A percentile compares a stretch with the other conserved stretches of the same genome.
phyloP scores from a whole-genome alignment of 2,797 vertebrate species.

The Rhincodon typus region DNA sequence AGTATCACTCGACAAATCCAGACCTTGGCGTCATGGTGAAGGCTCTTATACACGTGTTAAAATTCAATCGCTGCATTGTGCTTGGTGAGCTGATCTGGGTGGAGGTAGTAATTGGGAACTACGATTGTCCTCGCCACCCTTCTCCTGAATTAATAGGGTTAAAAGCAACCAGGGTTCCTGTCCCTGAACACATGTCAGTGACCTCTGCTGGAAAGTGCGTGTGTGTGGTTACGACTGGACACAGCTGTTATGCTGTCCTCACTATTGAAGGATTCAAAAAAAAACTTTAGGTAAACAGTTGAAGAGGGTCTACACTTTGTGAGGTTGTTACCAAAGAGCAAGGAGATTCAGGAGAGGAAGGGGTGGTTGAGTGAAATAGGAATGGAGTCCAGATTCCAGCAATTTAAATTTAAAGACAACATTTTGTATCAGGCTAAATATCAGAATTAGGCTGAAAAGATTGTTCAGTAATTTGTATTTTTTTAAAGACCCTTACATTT shows the following conservation, averaged over 20 bases:
- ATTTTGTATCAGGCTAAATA: neutral
- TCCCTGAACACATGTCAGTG: neutral
- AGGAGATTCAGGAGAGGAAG: neutral
- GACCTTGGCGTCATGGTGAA: neutral
- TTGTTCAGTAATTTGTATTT: neutral
- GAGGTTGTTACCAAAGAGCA: neutral
- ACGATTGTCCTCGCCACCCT: neutral
- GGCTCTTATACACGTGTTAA: neutral
- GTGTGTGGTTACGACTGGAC: neutral
- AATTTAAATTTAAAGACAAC: neutral
- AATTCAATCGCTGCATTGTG: neutral
- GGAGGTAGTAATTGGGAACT: neutral
- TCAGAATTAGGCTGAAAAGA: neutral
- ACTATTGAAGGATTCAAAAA: neutral
- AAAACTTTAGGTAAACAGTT: neutral
- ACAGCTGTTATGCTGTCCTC: slow-evolving; percentile 11
- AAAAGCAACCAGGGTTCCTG: neutral
- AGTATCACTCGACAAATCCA: neutral
- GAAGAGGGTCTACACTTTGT: neutral
- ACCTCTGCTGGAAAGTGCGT: slow-evolving; percentile 11
- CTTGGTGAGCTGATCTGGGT: neutral
- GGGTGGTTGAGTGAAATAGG: no score
- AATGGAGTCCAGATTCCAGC: neutral
- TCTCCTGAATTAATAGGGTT: neutral
- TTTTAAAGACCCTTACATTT: neutral